phyloP scores from a whole-genome alignment of 2,797 vertebrate genomes.

The Gallinago solitaria region DNA sequence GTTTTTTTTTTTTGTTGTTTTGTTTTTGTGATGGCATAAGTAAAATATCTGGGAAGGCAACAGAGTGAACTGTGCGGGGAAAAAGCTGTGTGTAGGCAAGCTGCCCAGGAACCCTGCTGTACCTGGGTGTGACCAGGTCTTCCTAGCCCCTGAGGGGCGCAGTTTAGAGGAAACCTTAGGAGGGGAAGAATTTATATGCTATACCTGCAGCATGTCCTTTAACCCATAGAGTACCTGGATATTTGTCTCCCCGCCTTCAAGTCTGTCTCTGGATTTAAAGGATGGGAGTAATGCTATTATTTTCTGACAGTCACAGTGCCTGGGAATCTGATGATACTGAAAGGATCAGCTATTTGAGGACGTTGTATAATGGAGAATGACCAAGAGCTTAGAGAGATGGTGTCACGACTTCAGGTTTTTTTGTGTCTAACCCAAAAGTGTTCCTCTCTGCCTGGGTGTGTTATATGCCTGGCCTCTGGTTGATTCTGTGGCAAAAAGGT shows the following conservation, averaged over 20 bases:
- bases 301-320: neutral
- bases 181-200: neutral
- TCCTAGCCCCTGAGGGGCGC: neutral
- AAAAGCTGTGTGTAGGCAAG: neutral
- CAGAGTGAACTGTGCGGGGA: neutral
- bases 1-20: neutral
- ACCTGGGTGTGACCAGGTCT: neutral
- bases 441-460: neutral
- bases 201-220: neutral
- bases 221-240: neutral
- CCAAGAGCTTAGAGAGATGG: neutral
- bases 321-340: neutral
- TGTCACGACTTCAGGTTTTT: neutral
- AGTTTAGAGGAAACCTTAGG: conserved; percentile 20
- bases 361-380: neutral
- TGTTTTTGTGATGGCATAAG: neutral
- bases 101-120: neutral
- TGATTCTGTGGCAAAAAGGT: neutral
- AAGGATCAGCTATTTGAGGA: neutral
- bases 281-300: neutral
- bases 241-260: neutral
- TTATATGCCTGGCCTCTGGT: neutral
- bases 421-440: accelerated
- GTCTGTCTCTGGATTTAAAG: neutral
- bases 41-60: neutral